These are phyloP conservation scores for Ridgeia piscesae DNA, from an alignment of 1,140 invertebrate species.

Conservation along the genomic window DNA sequence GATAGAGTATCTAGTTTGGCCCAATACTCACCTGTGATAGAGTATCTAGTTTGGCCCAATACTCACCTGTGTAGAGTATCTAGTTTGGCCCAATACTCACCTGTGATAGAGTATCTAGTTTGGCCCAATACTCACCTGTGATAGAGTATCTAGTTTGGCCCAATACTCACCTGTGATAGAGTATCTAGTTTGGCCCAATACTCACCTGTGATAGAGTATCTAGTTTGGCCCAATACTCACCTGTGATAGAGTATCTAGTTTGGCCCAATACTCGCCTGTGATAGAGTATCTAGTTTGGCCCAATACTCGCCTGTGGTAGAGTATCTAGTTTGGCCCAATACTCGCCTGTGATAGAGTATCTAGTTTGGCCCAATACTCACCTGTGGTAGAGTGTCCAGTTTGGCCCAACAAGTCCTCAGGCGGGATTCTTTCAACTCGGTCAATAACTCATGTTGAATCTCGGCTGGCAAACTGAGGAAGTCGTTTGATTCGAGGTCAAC, in stretches of 20 bases:
- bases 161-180: constrained; percentile 71
- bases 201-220: constrained; percentile 82
- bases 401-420: constrained; percentile 86
- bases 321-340: neutral
- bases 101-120: no score
- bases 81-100: no score
- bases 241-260: no score
- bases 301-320: no score
- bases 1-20: constrained; percentile 67
- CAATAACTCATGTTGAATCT: constrained; percentile 90
- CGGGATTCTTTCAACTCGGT: constrained; percentile 86
- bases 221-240: no score
- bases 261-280: neutral
- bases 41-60: no score
- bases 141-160: neutral
- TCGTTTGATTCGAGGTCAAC: constrained; percentile 77
- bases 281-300: no score
- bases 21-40: no score
- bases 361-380: constrained; percentile 58
- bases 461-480: constrained; percentile 79
- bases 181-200: constrained; percentile 83
- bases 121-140: neutral
- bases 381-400: constrained; percentile 78
- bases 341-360: neutral
- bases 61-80: no score